A percentile compares a stretch with the other conserved stretches of the same genome.
phyloP scores from a whole-genome alignment of 1,140 invertebrate genomes.

The Paraescarpia echinospica region DNA sequence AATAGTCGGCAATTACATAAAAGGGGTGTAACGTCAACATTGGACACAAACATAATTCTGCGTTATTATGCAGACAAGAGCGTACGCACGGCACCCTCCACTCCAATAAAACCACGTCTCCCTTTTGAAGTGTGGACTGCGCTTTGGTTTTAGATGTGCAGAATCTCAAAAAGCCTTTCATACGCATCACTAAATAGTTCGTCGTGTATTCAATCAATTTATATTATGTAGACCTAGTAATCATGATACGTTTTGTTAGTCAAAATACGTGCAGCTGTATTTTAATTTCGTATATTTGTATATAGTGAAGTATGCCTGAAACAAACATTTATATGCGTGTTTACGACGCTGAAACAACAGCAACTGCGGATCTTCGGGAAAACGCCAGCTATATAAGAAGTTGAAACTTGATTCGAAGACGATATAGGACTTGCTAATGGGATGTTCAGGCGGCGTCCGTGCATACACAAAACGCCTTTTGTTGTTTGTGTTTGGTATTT shows the following conservation, averaged over 20 bases:
- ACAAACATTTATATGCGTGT: background rate
- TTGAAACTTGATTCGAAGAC: background rate
- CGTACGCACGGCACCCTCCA: no score
- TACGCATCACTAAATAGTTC: background rate
- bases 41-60: no score
- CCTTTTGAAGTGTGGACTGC: no score
- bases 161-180: background rate
- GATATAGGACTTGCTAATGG: background rate
- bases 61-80: no score
- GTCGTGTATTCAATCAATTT: background rate
- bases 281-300: background rate
- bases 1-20: no score
- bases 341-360: background rate
- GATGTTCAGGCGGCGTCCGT: background rate
- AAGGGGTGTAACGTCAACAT: no score
- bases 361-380: background rate
- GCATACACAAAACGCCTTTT: background rate
- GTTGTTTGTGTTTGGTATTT: background rate
- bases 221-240: background rate
- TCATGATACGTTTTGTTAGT: background rate
- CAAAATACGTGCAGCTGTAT: background rate
- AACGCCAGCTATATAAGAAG: background rate
- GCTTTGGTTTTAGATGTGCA: no score
- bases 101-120: no score
- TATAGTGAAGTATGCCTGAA: background rate